These are phyloP conservation scores for Sorex araneus DNA, from an alignment of 2,113 vertebrate genomes.

Conservation along the genomic window DNA sequence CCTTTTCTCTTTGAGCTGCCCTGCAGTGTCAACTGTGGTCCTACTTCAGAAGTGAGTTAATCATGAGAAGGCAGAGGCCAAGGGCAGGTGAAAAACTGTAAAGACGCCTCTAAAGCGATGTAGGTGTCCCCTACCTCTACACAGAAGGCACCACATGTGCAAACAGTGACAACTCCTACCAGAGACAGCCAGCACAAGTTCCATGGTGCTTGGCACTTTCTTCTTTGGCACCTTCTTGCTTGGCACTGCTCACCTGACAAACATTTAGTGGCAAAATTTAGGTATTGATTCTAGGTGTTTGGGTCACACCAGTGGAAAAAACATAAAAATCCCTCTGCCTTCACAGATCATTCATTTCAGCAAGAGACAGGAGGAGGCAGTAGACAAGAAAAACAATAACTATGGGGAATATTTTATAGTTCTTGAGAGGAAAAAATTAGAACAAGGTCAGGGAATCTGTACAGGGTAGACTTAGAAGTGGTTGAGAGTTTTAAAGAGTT, in stretches of 20 bases:
- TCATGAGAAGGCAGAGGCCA: background rate
- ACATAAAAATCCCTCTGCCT: background rate
- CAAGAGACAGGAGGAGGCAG: background rate
- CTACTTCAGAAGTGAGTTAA: background rate
- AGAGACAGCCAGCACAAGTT: background rate
- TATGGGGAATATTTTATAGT: background rate
- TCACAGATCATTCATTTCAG: background rate
- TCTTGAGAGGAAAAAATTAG: background rate
- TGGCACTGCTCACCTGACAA: background rate
- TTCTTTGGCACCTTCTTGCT: too few relatives aligned
- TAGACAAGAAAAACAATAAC: background rate
- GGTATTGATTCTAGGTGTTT: background rate
- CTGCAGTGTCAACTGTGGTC: background rate
- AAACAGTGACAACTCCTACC: rapidly evolving
- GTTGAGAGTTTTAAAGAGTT: background rate
- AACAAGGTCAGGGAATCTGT: background rate
- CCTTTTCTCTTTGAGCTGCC: background rate
- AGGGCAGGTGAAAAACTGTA: background rate
- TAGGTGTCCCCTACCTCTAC: background rate
- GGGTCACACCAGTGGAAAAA: background rate
- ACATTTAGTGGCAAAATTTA: background rate
- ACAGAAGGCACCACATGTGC: rapidly evolving
- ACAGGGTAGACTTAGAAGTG: background rate
- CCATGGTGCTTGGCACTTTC: background rate
- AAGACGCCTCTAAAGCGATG: background rate